Evolutionary conservation across 2,113 vertebrate species (phyloP).

Genomic region (Pseudonaja textilis): DNA sequence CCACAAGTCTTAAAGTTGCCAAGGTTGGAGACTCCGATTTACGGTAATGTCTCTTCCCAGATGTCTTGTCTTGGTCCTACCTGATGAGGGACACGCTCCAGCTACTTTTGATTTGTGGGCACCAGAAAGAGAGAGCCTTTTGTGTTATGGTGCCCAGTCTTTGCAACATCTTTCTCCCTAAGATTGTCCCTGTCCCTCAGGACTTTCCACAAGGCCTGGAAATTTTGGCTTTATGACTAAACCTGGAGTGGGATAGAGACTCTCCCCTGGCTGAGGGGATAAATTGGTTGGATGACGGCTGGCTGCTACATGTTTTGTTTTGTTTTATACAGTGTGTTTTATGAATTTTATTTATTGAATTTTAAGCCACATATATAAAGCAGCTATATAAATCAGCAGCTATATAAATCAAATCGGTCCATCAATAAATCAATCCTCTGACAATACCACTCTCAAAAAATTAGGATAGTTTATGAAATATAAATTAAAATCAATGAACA

Average conservation of each 20-base stretch:
- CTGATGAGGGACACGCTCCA: not conserved
- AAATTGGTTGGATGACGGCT: not conserved
- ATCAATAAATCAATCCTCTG: not conserved
- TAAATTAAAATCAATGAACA: constrained; percentile 54
- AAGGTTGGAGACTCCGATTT: too few species aligned
- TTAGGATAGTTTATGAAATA: constrained; percentile 67
- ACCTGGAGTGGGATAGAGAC: not conserved
- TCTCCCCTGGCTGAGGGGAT: not conserved
- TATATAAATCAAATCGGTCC: not conserved
- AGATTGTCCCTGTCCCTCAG: not conserved
- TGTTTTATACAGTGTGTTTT: not conserved
- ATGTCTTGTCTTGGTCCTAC: not conserved
- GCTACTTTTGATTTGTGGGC: not conserved
- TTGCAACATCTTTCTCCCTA: not conserved
- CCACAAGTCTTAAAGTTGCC: too few species aligned
- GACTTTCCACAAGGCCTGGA: not conserved
- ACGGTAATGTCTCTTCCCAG: not conserved
- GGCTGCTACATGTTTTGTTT: not conserved
- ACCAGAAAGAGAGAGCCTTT: not conserved
- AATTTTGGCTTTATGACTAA: not conserved
- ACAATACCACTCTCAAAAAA: constrained; percentile 24
- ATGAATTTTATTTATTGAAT: not conserved
- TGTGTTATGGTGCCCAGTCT: not conserved
- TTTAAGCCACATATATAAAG: not conserved
- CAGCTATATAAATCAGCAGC: not conserved